These are phyloP conservation scores for Tipula lateralis DNA, from an alignment of 2,888 invertebrate genomes.

Conservation along the genomic window DNA sequence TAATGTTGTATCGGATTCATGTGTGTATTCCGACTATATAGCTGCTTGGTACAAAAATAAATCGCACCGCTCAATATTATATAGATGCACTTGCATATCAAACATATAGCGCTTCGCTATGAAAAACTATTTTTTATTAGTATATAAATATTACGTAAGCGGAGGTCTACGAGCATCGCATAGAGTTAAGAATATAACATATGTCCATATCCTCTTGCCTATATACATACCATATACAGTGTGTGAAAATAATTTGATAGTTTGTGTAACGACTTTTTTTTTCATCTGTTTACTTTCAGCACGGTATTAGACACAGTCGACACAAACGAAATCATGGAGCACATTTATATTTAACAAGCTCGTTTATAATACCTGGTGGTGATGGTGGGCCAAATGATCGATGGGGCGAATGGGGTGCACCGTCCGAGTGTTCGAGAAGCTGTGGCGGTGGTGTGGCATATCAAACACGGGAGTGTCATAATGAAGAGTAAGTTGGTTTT, in stretches of 20 bases:
- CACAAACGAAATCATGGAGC: slow-evolving; percentile 75
- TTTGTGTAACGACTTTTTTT: not conserved
- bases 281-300: slow-evolving; percentile 50
- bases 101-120: not conserved
- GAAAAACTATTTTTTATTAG: no score
- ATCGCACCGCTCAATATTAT: not conserved
- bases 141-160: not conserved
- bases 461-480: slow-evolving; percentile 73
- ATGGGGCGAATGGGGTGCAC: slow-evolving; percentile 81
- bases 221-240: no score
- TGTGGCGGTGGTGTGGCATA: slow-evolving; percentile 91
- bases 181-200: not conserved
- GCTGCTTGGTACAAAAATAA: not conserved
- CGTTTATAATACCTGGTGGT: slow-evolving; percentile 65
- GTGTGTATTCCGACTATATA: not conserved
- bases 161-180: no score
- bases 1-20: not conserved
- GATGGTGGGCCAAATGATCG: slow-evolving; percentile 58
- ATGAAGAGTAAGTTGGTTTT: slow-evolving; percentile 56
- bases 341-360: slow-evolving; percentile 65
- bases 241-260: not conserved
- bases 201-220: not conserved
- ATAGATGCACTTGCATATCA: not conserved
- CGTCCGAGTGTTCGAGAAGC: slow-evolving; percentile 78
- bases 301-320: slow-evolving; percentile 55